phyloP scores from a whole-genome alignment of 2,888 invertebrate species.

The Tinea semifulvella region DNA sequence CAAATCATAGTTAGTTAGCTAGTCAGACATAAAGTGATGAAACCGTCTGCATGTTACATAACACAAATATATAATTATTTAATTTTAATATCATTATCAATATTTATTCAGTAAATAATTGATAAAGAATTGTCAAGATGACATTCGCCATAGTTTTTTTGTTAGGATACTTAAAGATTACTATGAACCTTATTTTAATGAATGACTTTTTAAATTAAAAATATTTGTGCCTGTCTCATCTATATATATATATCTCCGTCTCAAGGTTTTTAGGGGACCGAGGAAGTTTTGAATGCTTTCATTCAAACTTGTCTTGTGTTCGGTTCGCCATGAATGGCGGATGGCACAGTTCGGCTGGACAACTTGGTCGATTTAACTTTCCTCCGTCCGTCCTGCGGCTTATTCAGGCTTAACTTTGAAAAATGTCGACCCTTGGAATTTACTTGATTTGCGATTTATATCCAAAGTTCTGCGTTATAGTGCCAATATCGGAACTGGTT shows the following conservation, averaged over 20 bases:
- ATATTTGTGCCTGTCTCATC: not conserved
- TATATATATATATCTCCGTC: too few relatives aligned
- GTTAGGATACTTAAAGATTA: too few relatives aligned
- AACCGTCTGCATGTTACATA: too few relatives aligned
- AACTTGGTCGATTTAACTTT: constrained; percentile 50
- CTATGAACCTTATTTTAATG: too few relatives aligned
- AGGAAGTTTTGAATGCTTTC: constrained; percentile 47
- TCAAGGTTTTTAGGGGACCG: constrained; percentile 20
- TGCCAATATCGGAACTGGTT: constrained; percentile 2
- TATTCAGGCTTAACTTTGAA: constrained; percentile 14
- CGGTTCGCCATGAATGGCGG: constrained; percentile 37
- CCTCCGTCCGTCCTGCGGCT: constrained; percentile 25
- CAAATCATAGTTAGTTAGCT: too few relatives aligned
- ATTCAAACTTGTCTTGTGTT: constrained; percentile 43
- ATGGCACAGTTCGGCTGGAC: constrained; percentile 37
- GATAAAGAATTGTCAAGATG: too few relatives aligned
- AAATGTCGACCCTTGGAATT: constrained; percentile 11
- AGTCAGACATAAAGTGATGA: too few relatives aligned
- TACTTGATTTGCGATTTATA: constrained; percentile 13
- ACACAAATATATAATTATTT: too few relatives aligned
- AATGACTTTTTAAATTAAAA: not conserved
- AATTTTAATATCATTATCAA: too few relatives aligned
- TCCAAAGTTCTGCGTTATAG: constrained; percentile 5
- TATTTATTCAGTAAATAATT: too few relatives aligned
- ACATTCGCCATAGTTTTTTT: too few relatives aligned